Conservation (phyloP, 2,113 vertebrate species). For the Phrynocephalus versicolor region DNA sequence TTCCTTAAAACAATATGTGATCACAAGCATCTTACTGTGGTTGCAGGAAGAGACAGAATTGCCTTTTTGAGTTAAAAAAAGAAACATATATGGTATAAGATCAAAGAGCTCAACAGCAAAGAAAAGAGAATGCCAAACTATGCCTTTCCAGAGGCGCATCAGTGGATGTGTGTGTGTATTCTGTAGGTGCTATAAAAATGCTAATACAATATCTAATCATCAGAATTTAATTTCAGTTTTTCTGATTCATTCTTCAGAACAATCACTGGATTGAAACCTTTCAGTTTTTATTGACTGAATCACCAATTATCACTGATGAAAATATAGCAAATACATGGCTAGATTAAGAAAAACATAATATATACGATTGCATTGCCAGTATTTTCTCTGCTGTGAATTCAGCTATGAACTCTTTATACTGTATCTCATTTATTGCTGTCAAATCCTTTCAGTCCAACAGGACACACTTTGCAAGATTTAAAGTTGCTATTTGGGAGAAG, state of each 20-base stretch:
- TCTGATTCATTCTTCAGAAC: background rate
- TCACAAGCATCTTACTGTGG: background rate
- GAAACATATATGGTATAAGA: background rate
- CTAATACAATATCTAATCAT: background rate
- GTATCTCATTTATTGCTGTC: background rate
- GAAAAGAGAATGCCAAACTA: background rate
- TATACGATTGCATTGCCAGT: background rate
- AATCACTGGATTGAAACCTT: background rate
- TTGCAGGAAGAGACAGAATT: slow-evolving; percentile 18
- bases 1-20: slow-evolving; percentile 26
- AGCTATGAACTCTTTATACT: background rate
- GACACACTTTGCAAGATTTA: too few relatives aligned
- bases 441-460: too few relatives aligned
- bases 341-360: background rate
- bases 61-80: background rate
- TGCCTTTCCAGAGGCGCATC: background rate
- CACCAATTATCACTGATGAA: background rate
- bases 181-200: background rate
- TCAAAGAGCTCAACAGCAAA: background rate
- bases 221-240: slow-evolving; percentile 12
- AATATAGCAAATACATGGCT: background rate
- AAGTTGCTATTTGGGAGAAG: too few relatives aligned
- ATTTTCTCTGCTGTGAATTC: background rate
- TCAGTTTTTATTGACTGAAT: background rate
- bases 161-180: background rate